phyloP scores from a whole-genome alignment of 2,113 vertebrate genomes.

The Siphamia tubifer region DNA sequence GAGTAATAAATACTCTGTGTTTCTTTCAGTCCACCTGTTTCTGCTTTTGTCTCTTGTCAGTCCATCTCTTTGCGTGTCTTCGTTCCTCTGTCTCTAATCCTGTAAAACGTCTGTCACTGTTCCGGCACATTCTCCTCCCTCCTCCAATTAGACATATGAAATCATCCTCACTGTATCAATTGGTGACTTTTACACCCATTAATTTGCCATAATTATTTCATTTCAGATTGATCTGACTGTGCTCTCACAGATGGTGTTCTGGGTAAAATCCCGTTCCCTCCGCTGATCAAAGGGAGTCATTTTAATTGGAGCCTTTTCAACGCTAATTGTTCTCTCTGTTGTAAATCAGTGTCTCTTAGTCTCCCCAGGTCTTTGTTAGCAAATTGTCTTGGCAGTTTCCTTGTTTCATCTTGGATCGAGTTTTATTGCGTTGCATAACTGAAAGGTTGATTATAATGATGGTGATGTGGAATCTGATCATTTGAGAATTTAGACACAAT shows the following conservation, averaged over 20 bases:
- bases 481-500: conserved; percentile 8
- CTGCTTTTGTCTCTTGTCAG: conserved; percentile 6
- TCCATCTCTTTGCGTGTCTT: neutral
- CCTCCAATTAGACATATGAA: conserved; percentile 67
- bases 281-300: conserved; percentile 70
- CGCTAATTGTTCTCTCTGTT: conserved; percentile 77
- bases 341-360: conserved; percentile 70
- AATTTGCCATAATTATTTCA: conserved; percentile 77
- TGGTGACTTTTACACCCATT: conserved; percentile 75
- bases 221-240: conserved; percentile 72
- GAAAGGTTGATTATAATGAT: conserved; percentile 43
- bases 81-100: conserved; percentile 3
- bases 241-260: conserved; percentile 56
- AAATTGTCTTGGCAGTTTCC: conserved; percentile 69
- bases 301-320: conserved; percentile 77
- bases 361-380: conserved; percentile 67
- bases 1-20: too few relatives aligned
- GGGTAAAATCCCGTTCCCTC: conserved; percentile 36
- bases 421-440: conserved; percentile 50
- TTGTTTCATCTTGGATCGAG: conserved; percentile 67
- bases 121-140: conserved; percentile 34
- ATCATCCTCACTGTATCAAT: conserved; percentile 63
- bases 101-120: conserved; percentile 27
- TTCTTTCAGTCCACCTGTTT: neutral
- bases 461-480: conserved; percentile 28